These are phyloP conservation scores for Scaptomyza graminum DNA, from an alignment of 1,140 invertebrate genomes.

Conservation along the genomic window DNA sequence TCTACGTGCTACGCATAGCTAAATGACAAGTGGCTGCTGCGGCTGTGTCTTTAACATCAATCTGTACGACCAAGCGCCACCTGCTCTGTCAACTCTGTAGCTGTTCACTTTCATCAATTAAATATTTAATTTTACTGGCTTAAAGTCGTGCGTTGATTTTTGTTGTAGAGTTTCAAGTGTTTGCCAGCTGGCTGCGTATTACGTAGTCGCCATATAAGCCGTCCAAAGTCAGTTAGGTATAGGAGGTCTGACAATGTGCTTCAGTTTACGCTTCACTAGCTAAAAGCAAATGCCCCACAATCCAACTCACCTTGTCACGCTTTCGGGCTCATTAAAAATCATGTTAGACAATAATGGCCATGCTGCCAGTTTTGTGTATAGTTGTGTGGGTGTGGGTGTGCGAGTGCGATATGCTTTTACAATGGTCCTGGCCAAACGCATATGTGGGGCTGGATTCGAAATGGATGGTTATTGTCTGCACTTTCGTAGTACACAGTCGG, in stretches of 20 bases:
- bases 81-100: constrained; percentile 10
- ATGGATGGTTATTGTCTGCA: constrained; percentile 9
- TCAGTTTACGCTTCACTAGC: constrained; percentile 45
- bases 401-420: background rate
- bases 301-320: background rate
- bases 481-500: background rate
- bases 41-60: constrained; percentile 51
- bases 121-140: constrained; percentile 59
- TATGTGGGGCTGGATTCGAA: constrained; percentile 8
- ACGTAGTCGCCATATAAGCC: constrained; percentile 53
- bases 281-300: constrained; percentile 33
- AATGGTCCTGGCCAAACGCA: constrained; percentile 7
- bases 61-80: constrained; percentile 58
- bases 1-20: constrained; percentile 56
- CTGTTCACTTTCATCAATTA: constrained; percentile 67
- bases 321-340: constrained; percentile 65
- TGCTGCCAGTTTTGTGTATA: constrained; percentile 2
- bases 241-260: constrained; percentile 54
- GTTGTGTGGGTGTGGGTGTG: background rate
- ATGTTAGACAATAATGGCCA: constrained; percentile 48
- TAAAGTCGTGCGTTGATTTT: constrained; percentile 41
- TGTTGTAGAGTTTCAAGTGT: constrained; percentile 27
- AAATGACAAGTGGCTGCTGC: constrained; percentile 37
- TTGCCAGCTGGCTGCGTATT: constrained; percentile 18
- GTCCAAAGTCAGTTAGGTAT: constrained; percentile 58